These are phyloP conservation scores for Dicyrtoma fusca DNA, from an alignment of 2,888 invertebrate species.

Conservation along the genomic window DNA sequence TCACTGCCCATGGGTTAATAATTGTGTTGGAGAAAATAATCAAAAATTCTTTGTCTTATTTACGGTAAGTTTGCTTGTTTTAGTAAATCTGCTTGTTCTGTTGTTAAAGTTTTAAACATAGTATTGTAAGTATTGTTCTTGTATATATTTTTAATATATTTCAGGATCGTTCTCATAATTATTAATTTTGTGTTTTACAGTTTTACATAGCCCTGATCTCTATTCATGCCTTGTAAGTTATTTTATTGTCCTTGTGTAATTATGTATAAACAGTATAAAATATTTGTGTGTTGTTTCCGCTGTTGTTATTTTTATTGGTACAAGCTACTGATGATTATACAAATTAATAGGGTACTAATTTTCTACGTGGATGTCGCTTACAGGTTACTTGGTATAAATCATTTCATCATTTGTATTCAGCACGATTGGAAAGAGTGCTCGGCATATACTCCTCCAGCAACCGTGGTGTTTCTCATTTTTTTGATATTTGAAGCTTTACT, in stretches of 20 bases:
- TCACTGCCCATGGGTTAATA: conserved; percentile 93
- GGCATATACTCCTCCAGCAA: conserved; percentile 91
- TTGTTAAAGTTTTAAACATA: too few relatives aligned
- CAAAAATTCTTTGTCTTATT: conserved; percentile 99
- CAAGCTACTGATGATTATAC: too few relatives aligned
- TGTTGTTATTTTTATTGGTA: too few relatives aligned
- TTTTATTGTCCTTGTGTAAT: too few relatives aligned
- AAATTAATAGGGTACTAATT: not conserved
- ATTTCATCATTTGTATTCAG: conserved; percentile 89
- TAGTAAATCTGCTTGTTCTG: too few relatives aligned
- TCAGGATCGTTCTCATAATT: too few relatives aligned
- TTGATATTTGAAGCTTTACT: conserved; percentile 91
- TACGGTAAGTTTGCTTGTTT: conserved; percentile 82
- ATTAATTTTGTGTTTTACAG: conserved; percentile 65
- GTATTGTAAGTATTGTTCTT: not conserved
- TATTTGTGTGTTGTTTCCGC: too few relatives aligned
- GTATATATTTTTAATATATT: not conserved
- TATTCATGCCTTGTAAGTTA: conserved; percentile 75
- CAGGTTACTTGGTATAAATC: conserved; percentile 75
- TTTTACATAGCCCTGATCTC: conserved; percentile 98
- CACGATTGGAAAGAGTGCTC: conserved; percentile 93
- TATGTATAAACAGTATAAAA: too few relatives aligned
- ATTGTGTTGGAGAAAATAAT: conserved; percentile 98
- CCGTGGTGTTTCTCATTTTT: conserved; percentile 87
- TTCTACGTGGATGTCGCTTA: conserved; percentile 59